Evolutionary conservation across 2,113 vertebrate genomes (phyloP).

Genomic region (Edolisoma coerulescens): DNA sequence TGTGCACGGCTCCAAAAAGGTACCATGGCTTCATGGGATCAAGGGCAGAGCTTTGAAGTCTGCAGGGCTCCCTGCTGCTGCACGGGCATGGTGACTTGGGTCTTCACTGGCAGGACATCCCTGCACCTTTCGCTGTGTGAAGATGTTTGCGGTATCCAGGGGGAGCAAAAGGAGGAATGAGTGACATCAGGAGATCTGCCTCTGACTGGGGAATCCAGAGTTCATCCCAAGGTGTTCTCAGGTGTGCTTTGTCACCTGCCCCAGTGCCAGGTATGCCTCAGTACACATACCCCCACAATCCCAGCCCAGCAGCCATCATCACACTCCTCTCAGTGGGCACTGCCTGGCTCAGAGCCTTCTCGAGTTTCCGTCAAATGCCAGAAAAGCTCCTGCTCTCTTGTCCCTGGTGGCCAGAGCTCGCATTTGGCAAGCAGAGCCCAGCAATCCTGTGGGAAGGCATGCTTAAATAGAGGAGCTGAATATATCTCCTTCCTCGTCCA

Average conservation of each 20-base stretch:
- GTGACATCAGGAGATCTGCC: not conserved
- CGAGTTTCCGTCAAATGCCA: rapidly evolving
- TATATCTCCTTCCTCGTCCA: not conserved
- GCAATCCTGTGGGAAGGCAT: not conserved
- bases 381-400: not conserved
- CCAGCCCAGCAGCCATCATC: not conserved
- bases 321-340: not conserved
- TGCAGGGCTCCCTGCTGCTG: not conserved
- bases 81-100: not conserved
- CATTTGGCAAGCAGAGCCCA: not conserved
- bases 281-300: not conserved
- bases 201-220: not conserved
- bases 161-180: not conserved
- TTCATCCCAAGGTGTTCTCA: not conserved
- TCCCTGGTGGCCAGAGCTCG: not conserved
- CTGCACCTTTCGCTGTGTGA: not conserved
- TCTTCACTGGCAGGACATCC: not conserved
- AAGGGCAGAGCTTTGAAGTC: not conserved
- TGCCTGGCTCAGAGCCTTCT: not conserved
- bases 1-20: not conserved
- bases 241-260: not conserved
- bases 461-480: not conserved
- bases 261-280: not conserved
- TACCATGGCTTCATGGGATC: not conserved
- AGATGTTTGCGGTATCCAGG: not conserved